A percentile compares a stretch with the other conserved stretches of the same genome.
phyloP scores from a whole-genome alignment of 1,140 invertebrate species.

The Drosophila chauvacae region DNA sequence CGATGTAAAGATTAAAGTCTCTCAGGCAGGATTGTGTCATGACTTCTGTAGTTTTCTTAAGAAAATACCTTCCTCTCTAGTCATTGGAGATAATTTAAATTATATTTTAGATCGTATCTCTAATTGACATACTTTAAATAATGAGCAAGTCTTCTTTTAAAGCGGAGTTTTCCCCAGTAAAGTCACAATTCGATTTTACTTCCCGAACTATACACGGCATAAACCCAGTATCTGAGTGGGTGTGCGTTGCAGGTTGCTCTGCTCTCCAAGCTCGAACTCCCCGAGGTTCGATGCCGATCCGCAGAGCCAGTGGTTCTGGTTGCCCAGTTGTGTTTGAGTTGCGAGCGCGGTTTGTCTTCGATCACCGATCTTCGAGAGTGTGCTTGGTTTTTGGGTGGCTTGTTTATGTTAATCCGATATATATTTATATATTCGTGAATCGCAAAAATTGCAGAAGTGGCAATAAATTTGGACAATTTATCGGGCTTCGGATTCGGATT shows the following conservation, averaged over 20 bases:
- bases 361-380: constrained; percentile 8
- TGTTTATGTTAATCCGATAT: constrained; percentile 78
- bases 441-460: constrained; percentile 53
- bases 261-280: constrained; percentile 25
- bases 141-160: no score
- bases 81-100: no score
- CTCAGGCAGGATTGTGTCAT: no score
- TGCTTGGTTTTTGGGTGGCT: constrained; percentile 32
- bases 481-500: constrained; percentile 24
- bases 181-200: no score
- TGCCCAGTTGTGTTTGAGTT: constrained; percentile 58
- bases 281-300: constrained; percentile 17
- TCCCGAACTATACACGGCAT: neutral
- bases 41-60: neutral
- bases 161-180: no score
- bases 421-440: constrained; percentile 53
- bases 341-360: constrained; percentile 39
- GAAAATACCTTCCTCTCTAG: neutral
- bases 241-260: constrained; percentile 24
- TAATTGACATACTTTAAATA: no score
- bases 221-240: constrained; percentile 26
- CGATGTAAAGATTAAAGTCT: no score
- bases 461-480: constrained; percentile 72
- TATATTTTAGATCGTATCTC: no score
- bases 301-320: constrained; percentile 23